Evolutionary conservation across 2,113 vertebrate species (phyloP), one percentile per base, ranked within the genome.

Genomic region (Leuciscus idus): DNA sequence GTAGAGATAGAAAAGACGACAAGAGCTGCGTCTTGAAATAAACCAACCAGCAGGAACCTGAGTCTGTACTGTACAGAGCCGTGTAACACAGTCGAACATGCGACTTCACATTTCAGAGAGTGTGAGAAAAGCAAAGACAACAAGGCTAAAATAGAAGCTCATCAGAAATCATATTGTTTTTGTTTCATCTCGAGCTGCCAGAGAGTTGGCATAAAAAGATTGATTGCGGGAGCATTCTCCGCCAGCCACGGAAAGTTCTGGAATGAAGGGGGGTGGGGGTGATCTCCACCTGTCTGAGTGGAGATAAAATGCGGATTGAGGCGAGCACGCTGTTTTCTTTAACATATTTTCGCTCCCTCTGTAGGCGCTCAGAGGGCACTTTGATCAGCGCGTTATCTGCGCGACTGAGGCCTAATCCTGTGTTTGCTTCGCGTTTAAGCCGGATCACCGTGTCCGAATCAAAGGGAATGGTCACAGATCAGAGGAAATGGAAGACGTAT

Each of bases 341-440:
- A 93, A 91, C 93, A 92, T 93, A 93, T 93, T 92, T 94, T 91
- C 90, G 87, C 90, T 90, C 89, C 90, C 90, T 89, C 93, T 90
- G 92, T 93, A 90, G 77, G 87, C 89, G 91, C 92, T 93, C 91
- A 86, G n/a, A 89, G 92, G 92, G 91, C 92, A 93, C 94, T 95
- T 94, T 95, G 94, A 95, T 95, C 94, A 92, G 90, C 92, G 90
- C 89, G 91, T 94, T 94, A 94, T 95, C 95, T 92, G 92, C 88
- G 90, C 90, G 85, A 91, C 94, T 93, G 93, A 86, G 92, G 92
- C 92, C 93, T 95, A 95, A 95, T 95, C 94, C 91, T 90, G 92
- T 94, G 94, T 95, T 95, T 95, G 94, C 93, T 94, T 92, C 87
- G 82, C 92, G 94, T 94, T 93, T 95, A 95, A 95, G 92, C 91